A percentile compares a stretch with the other conserved stretches of the same genome.
Evolutionary conservation across 1,140 invertebrate genomes (phyloP).

Genomic region (Anoplolepis gracilipes): DNA sequence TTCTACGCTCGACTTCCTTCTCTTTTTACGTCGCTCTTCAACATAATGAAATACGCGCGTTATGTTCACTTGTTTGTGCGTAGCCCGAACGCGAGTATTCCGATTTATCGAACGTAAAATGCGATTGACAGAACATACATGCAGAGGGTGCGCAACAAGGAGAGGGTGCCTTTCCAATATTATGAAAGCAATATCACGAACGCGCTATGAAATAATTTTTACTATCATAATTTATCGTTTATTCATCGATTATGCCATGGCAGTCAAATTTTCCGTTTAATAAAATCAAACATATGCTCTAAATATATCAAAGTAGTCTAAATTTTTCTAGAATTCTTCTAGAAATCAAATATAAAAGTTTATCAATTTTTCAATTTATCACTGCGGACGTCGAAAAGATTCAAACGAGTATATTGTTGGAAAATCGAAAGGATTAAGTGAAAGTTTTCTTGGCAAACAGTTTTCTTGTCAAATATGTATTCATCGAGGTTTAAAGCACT

Average conservation of each 20-base stretch:
- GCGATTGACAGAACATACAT: slow-evolving; percentile 41
- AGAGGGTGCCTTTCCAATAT: background rate
- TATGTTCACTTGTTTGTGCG: slow-evolving; percentile 14
- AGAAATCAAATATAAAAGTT: no score
- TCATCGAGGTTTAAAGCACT: background rate
- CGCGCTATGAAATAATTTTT: background rate
- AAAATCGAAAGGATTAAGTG: slow-evolving; percentile 13
- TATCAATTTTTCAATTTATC: background rate
- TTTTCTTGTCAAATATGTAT: slow-evolving; percentile 22
- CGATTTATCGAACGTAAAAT: slow-evolving; percentile 57
- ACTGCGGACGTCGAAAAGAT: background rate
- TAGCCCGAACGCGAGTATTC: background rate
- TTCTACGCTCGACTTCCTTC: background rate
- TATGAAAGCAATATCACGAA: slow-evolving; percentile 17
- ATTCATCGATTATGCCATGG: background rate
- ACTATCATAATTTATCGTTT: background rate
- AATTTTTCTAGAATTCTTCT: background rate
- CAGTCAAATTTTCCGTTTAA: background rate
- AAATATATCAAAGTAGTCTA: slow-evolving; percentile 2
- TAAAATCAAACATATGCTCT: background rate
- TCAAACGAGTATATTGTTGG: background rate
- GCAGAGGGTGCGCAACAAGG: background rate
- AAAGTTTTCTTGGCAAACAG: slow-evolving; percentile 31
- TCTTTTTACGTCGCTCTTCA: background rate
- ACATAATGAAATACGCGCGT: slow-evolving; percentile 19